Conservation (phyloP, 2,797 vertebrate genomes). For the Spatula clypeata region DNA sequence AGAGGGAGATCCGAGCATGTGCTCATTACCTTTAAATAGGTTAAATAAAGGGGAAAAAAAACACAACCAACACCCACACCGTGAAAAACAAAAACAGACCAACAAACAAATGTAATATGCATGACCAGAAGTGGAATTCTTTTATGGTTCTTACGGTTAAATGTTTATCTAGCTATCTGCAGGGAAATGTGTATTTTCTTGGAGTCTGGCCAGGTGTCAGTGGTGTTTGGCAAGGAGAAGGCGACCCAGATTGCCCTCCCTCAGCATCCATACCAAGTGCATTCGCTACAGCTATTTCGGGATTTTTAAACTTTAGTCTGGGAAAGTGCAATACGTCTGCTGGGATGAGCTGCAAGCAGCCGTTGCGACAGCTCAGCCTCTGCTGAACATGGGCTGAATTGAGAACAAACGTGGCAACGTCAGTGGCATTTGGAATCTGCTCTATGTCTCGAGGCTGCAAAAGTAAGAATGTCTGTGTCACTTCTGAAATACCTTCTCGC, state of each 20-base stretch:
- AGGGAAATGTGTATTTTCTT: slow-evolving; percentile 13
- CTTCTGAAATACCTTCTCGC: neutral
- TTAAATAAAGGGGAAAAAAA: neutral
- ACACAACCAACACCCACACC: neutral
- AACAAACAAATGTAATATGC: neutral
- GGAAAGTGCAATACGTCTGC: neutral
- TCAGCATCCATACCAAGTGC: neutral
- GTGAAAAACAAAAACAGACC: neutral
- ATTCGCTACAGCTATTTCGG: neutral
- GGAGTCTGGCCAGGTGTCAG: slow-evolving; percentile 49
- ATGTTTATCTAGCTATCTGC: slow-evolving; percentile 15
- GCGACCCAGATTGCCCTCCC: slow-evolving; percentile 49
- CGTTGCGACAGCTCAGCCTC: neutral
- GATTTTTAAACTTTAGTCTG: slow-evolving; percentile 44
- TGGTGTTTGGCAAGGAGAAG: slow-evolving; percentile 31
- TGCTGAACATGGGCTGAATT: neutral
- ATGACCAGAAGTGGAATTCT: slow-evolving; percentile 2
- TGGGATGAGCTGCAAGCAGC: neutral
- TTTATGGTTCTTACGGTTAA: neutral
- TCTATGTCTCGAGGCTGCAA: neutral
- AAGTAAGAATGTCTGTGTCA: neutral
- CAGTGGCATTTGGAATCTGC: neutral
- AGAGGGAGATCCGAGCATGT: neutral
- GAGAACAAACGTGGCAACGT: accelerated
- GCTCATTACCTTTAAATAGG: neutral